Conservation (phyloP, 1,140 invertebrate genomes). For the Danaus melanippus region DNA sequence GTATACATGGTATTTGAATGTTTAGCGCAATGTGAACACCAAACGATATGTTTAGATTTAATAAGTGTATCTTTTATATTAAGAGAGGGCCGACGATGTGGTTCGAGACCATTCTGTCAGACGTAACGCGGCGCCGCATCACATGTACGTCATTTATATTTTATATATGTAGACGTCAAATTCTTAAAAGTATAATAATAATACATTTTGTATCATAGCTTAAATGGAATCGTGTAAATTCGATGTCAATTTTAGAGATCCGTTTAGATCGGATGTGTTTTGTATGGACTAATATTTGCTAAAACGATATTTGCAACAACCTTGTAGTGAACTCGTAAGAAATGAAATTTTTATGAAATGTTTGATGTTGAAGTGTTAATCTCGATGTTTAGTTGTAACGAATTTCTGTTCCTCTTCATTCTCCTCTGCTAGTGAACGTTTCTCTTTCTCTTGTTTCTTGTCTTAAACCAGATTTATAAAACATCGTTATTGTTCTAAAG, state of each 20-base stretch:
- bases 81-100: constrained; percentile 8
- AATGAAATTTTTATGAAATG: constrained; percentile 44
- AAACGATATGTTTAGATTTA: constrained; percentile 16
- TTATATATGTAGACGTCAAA: constrained; percentile 56
- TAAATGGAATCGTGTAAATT: constrained; percentile 56
- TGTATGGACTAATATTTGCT: constrained; percentile 58
- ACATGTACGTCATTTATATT: constrained; percentile 54
- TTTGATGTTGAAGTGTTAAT: constrained; percentile 46
- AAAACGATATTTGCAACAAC: constrained; percentile 60
- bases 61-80: constrained; percentile 13
- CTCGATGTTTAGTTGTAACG: constrained; percentile 19
- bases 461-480: constrained; percentile 8
- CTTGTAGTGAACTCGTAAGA: constrained; percentile 25
- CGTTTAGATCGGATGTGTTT: constrained; percentile 44
- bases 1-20: constrained; percentile 13
- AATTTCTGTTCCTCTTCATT: constrained; percentile 15
- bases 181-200: constrained; percentile 37
- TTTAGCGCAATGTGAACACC: constrained; percentile 18
- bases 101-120: background rate
- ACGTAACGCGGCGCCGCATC: constrained; percentile 1
- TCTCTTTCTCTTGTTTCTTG: constrained; percentile 1
- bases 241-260: constrained; percentile 65
- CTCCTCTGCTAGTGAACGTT: constrained; percentile 1
- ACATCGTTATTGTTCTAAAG: constrained; percentile 48
- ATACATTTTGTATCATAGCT: constrained; percentile 58